phyloP scores from a whole-genome alignment of 2,113 vertebrate genomes.

The Phrynocephalus versicolor region DNA sequence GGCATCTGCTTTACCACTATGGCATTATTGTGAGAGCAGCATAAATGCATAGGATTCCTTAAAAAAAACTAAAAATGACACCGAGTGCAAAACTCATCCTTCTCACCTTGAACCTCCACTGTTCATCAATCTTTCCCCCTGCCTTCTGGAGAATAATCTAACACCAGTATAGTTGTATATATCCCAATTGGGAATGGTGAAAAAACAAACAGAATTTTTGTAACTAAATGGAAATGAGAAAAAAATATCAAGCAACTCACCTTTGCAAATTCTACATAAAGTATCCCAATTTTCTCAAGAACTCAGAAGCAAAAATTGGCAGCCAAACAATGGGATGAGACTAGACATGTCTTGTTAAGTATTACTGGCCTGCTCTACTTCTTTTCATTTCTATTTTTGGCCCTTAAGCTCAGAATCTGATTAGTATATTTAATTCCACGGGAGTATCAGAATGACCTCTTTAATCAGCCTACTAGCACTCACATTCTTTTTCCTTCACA shows the following conservation, averaged over 20 bases:
- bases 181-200: conserved; percentile 31
- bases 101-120: neutral
- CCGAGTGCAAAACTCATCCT: neutral
- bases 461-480: conserved; percentile 68
- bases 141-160: conserved; percentile 1
- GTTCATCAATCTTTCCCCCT: neutral
- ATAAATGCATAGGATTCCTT: conserved; percentile 6
- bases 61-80: conserved; percentile 41
- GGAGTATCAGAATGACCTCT: conserved; percentile 68
- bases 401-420: conserved; percentile 85
- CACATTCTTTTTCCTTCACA: conserved; percentile 28
- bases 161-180: neutral
- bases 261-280: conserved; percentile 40
- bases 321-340: conserved; percentile 61
- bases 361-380: conserved; percentile 77
- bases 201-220: neutral
- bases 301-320: conserved; percentile 40
- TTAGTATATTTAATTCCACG: conserved; percentile 86
- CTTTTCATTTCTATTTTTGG: conserved; percentile 83
- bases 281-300: conserved; percentile 33
- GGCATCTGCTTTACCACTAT: neutral
- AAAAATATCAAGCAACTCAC: conserved; percentile 48
- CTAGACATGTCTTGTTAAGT: conserved; percentile 33
- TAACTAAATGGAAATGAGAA: conserved; percentile 29
- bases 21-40: conserved; percentile 10